Evolutionary conservation across 2,888 invertebrate species (phyloP).

Genomic region (Cheilosia impressa): DNA sequence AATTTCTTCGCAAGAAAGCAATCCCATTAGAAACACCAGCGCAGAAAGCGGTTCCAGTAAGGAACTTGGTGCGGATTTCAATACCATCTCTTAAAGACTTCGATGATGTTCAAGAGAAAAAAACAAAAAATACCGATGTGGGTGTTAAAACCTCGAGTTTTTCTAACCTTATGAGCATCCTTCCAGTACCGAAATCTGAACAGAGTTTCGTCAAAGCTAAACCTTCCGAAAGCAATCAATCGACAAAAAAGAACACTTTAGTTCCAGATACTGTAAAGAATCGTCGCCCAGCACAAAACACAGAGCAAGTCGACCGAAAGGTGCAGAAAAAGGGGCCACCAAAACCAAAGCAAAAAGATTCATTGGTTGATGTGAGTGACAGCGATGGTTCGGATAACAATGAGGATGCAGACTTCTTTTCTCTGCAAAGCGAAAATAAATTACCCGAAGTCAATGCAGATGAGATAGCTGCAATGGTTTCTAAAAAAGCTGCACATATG

Average conservation of each 20-base stretch:
- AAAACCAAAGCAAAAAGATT: conserved; percentile 77
- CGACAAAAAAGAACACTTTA: conserved; percentile 76
- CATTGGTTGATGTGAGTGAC: conserved; percentile 81
- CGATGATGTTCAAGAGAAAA: conserved; percentile 79
- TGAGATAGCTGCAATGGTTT: conserved; percentile 82
- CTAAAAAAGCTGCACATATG: conserved; percentile 81
- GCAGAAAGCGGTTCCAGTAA: conserved; percentile 76
- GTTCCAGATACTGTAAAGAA: conserved; percentile 83
- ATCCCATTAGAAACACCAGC: conserved; percentile 80
- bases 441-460: conserved; percentile 84
- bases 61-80: conserved; percentile 86
- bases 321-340: conserved; percentile 78
- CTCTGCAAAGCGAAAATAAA: conserved; percentile 82
- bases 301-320: conserved; percentile 79
- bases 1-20: conserved; percentile 86
- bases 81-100: conserved; percentile 88
- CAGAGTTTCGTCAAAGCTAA: conserved; percentile 77
- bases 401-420: conserved; percentile 83
- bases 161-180: conserved; percentile 87
- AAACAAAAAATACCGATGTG: conserved; percentile 67
- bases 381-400: conserved; percentile 85
- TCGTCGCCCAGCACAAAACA: conserved; percentile 81
- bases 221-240: not conserved
- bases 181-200: conserved; percentile 87
- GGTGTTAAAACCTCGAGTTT: conserved; percentile 58